phyloP scores from a whole-genome alignment of 2,113 vertebrate genomes.

The Alexandromys fortis region DNA sequence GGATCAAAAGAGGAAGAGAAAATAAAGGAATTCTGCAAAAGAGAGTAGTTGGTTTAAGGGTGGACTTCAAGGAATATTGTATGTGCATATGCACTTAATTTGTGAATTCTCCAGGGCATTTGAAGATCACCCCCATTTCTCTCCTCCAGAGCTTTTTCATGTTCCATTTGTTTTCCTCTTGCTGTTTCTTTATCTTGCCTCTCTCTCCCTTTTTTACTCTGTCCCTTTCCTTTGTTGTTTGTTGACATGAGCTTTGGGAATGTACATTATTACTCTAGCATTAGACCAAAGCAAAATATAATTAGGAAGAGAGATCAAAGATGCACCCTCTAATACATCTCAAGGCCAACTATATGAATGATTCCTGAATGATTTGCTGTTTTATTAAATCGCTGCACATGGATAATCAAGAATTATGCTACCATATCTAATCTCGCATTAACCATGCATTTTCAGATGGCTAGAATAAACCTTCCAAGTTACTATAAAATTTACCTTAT shows the following conservation, averaged over 20 bases:
- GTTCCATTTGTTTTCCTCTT: not conserved
- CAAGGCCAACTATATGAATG: slow-evolving; percentile 78
- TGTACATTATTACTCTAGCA: slow-evolving; percentile 76
- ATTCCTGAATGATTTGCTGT: slow-evolving; percentile 73
- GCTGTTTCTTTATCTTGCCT: not conserved
- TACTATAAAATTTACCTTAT: slow-evolving; percentile 24
- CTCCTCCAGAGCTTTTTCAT: slow-evolving; percentile 34
- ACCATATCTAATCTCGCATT: slow-evolving; percentile 49
- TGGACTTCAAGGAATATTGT: slow-evolving; percentile 56
- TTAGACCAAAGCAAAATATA: slow-evolving; percentile 79
- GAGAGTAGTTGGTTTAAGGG: slow-evolving; percentile 20
- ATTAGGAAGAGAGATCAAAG: slow-evolving; percentile 80
- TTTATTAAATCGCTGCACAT: slow-evolving; percentile 63
- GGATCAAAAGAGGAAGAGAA: not conserved
- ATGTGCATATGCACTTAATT: slow-evolving; percentile 51
- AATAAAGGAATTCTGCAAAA: slow-evolving; percentile 13
- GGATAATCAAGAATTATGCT: slow-evolving; percentile 70
- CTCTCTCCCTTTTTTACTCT: slow-evolving; percentile 26
- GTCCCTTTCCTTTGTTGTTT: slow-evolving; percentile 68
- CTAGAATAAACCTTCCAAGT: slow-evolving; percentile 26
- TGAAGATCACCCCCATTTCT: slow-evolving; percentile 51
- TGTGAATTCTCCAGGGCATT: slow-evolving; percentile 63
- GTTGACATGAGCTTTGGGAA: slow-evolving; percentile 68
- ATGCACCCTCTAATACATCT: slow-evolving; percentile 73
- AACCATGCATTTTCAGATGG: slow-evolving; percentile 55